These are phyloP conservation scores for Meandrina meandrites DNA, from an alignment of 92 coral and sea anemone species.

Conservation along the genomic window DNA sequence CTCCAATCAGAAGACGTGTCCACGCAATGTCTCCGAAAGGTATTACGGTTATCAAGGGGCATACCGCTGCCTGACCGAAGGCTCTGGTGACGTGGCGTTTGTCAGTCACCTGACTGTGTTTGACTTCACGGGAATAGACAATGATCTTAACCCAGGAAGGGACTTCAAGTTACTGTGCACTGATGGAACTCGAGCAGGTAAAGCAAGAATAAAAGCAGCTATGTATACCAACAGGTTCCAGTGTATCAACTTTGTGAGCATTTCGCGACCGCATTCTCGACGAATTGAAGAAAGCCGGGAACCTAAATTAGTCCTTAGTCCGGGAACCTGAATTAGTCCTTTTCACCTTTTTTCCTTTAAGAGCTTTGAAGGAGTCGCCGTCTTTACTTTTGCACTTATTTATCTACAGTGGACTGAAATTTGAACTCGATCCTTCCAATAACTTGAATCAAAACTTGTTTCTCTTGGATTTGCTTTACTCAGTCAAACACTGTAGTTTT, in stretches of 20 bases:
- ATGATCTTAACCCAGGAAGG: constrained; percentile 64
- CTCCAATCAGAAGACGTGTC: constrained; percentile 49
- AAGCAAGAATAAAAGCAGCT: not conserved
- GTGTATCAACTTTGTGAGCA: not conserved
- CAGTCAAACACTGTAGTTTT: too few species aligned
- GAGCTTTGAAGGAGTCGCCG: not conserved
- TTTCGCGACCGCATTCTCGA: not conserved
- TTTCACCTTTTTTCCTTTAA: not conserved
- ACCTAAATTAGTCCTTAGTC: not conserved
- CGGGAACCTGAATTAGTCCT: not conserved
- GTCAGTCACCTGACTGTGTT: constrained; percentile 70
- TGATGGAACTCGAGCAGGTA: constrained; percentile 57
- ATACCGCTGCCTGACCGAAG: constrained; percentile 58
- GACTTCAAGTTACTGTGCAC: constrained; percentile 61
- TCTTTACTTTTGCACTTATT: not conserved
- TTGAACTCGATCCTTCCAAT: too few species aligned
- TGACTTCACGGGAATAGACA: constrained; percentile 52
- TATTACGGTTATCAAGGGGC: constrained; percentile 63
- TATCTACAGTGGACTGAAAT: too few species aligned
- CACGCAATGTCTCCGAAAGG: constrained; percentile 56
- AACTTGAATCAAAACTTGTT: too few species aligned
- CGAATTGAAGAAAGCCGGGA: not conserved
- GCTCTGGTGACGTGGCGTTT: constrained; percentile 59
- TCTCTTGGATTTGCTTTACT: too few species aligned
- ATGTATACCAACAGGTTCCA: not conserved